phyloP scores from a whole-genome alignment of 2,888 invertebrate genomes.

The Mystacides longicornis region DNA sequence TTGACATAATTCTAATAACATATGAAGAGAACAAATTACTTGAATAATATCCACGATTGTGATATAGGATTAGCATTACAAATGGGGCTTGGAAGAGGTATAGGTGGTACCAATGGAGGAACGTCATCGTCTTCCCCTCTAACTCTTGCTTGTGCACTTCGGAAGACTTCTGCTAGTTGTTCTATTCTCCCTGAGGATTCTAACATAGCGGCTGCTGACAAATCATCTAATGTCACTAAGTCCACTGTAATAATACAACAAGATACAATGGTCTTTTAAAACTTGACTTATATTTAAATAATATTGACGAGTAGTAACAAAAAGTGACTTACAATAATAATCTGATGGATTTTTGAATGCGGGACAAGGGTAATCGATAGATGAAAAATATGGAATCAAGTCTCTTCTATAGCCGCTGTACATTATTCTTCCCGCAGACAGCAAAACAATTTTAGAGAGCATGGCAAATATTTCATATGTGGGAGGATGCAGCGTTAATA shows the following conservation, averaged over 20 bases:
- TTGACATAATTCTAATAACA: background rate
- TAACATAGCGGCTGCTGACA: slow-evolving; percentile 89
- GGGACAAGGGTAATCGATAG: slow-evolving; percentile 87
- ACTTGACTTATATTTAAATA: background rate
- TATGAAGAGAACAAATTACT: slow-evolving; percentile 31
- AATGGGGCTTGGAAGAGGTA: slow-evolving; percentile 61
- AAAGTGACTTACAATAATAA: slow-evolving; percentile 72
- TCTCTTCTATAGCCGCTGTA: slow-evolving; percentile 84
- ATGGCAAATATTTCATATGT: slow-evolving; percentile 94
- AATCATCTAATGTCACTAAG: slow-evolving; percentile 84
- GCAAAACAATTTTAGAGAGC: slow-evolving; percentile 76
- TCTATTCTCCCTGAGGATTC: slow-evolving; percentile 92
- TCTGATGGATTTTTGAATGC: slow-evolving; percentile 95
- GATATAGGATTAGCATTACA: slow-evolving; percentile 56
- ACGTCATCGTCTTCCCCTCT: slow-evolving; percentile 40
- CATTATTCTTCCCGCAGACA: slow-evolving; percentile 87
- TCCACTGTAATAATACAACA: slow-evolving; percentile 59
- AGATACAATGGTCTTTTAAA: background rate
- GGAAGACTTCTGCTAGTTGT: slow-evolving; percentile 76
- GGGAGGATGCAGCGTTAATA: slow-evolving; percentile 88
- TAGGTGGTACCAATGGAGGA: slow-evolving; percentile 60
- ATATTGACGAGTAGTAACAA: background rate
- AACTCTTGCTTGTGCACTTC: slow-evolving; percentile 54
- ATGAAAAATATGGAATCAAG: slow-evolving; percentile 88
- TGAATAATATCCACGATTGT: slow-evolving; percentile 61